These are phyloP conservation scores for Drosophila melanica DNA, from an alignment of 1,140 invertebrate genomes.

Conservation along the genomic window DNA sequence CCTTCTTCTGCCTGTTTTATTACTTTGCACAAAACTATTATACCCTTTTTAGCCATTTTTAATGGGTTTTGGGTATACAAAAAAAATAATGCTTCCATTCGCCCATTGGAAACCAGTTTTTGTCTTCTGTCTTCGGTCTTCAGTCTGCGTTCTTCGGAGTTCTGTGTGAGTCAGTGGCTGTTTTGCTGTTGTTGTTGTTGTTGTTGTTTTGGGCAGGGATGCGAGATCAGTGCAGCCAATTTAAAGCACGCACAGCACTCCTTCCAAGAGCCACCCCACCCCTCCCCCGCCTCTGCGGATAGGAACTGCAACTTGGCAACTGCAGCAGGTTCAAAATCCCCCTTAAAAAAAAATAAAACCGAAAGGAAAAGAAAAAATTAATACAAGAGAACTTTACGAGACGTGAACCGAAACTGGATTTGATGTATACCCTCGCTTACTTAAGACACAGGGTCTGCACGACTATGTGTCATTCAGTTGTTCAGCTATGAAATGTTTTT, in stretches of 20 bases:
- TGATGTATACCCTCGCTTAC: neutral
- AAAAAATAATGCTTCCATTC: neutral
- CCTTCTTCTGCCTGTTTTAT: no score
- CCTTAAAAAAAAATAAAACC: no score
- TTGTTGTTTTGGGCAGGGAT: neutral
- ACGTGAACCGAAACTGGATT: slow-evolving; percentile 19
- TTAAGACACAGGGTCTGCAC: no score
- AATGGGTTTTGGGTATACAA: neutral
- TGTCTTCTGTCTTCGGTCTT: neutral
- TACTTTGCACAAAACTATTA: no score
- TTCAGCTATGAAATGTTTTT: no score
- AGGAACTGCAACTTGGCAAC: neutral
- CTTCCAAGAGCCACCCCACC: neutral
- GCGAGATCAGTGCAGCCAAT: slow-evolving; percentile 8
- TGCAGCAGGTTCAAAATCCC: neutral
- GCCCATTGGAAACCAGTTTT: slow-evolving; percentile 18
- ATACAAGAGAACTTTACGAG: no score
- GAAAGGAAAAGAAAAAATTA: neutral
- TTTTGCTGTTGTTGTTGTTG: no score
- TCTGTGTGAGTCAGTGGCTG: slow-evolving; percentile 6
- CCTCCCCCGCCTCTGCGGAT: no score
- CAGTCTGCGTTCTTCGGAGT: neutral
- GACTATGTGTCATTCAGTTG: no score
- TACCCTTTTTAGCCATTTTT: no score
- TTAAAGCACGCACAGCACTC: slow-evolving; percentile 12